Evolutionary conservation across 2,797 vertebrate species (phyloP).

Genomic region (Neomorphus geoffroyi): DNA sequence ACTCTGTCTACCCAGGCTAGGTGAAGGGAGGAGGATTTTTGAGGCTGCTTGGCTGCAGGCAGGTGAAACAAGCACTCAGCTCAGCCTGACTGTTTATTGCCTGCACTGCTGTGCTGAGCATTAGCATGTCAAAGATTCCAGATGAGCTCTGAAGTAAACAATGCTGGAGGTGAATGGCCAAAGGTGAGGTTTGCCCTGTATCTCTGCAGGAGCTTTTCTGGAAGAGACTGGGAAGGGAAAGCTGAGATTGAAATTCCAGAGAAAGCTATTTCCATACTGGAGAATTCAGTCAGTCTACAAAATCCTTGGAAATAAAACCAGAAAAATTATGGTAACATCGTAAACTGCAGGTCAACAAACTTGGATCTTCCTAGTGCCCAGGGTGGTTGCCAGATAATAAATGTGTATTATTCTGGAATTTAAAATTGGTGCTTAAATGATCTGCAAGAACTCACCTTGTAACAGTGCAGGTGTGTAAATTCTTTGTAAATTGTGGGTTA

Average conservation of each 20-base stretch:
- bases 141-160: neutral
- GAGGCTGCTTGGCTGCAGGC: neutral
- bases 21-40: neutral
- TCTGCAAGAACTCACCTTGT: neutral
- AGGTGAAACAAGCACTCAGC: neutral
- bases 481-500: neutral
- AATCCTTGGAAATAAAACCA: neutral
- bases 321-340: neutral
- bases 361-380: neutral
- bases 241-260: neutral
- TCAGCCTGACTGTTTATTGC: neutral
- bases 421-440: neutral
- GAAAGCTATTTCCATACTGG: neutral
- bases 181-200: neutral
- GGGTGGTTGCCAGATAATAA: neutral
- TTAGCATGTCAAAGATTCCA: neutral
- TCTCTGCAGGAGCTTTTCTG: neutral
- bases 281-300: neutral
- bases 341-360: neutral
- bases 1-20: neutral
- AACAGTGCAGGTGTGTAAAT: constrained; percentile 29
- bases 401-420: neutral
- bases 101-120: neutral
- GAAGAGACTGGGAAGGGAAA: neutral
- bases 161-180: neutral